Base-by-base conservation (phyloP, 2,113 vertebrate species). In the Aspiorhynchus laticeps region DNA sequence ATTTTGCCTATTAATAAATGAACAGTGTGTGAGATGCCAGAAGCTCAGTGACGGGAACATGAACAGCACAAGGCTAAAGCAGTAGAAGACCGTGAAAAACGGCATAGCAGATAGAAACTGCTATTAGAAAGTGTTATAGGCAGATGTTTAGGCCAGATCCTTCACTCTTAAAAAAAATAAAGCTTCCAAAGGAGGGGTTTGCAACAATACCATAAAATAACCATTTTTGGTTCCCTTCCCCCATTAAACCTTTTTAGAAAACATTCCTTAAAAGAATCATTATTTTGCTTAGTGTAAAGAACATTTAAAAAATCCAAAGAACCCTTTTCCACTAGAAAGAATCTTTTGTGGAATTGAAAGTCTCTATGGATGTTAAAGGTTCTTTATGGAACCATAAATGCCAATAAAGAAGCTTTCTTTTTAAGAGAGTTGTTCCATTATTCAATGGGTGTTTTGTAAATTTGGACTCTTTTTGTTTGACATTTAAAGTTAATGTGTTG, bases 1-100 rank as follows among this genome's bases (percentile, higher is more conserved):
- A 93, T 93, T 93, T 93, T 93, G 91, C 90, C 91, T 90, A 91
- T 91, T 87, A 90, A 90, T 91, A 92, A 91, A 94, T 93, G 90
- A 89, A 91, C 90, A 92, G 90, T 87, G 78, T 92, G 91, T 91
- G 83, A 85, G 88, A 94, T 92, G 83, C 84, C 89, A 90, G 77
- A 85, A 88, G 89, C 88, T 89, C 87, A 87, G 46, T 59, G 7
- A 88, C 90, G 87, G 69, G 56, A 46, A 75, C 77, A 77, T 75
- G 51, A 48, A 78, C 65, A 69, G 24, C 56, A 59, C 69, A 84
- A 88, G 51, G 61, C 43, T 28, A 84, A 75, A 76, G 69, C 77
- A 65, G 67, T 43, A 78, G 41, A 77, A 79, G 36, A 41, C 59
- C 2, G 41, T 69, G 26, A 69, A 80, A 86, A 59, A 38, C 33